phyloP scores from a whole-genome alignment of 1,140 invertebrate genomes.

The Heliconius hermathena region DNA sequence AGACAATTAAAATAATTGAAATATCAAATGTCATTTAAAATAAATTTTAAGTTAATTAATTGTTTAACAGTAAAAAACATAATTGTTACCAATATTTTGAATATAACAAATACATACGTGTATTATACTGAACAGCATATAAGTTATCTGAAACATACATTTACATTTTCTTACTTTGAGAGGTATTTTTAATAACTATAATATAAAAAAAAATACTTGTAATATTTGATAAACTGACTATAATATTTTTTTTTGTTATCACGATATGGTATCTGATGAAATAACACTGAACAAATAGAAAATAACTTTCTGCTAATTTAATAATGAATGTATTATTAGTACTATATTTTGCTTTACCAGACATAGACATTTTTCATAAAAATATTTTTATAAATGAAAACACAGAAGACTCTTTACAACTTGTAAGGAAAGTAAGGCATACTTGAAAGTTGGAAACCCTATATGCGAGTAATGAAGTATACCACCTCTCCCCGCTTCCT shows the following conservation, averaged over 20 bases:
- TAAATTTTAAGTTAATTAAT: too few relatives aligned
- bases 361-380: neutral
- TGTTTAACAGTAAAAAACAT: too few relatives aligned
- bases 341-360: too few relatives aligned
- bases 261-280: neutral
- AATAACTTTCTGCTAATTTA: neutral
- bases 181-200: too few relatives aligned
- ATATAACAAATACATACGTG: too few relatives aligned
- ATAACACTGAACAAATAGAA: neutral
- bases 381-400: neutral
- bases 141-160: neutral
- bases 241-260: too few relatives aligned
- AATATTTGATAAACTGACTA: too few relatives aligned
- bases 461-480: constrained; percentile 75
- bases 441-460: neutral
- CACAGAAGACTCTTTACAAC: neutral
- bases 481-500: constrained; percentile 72
- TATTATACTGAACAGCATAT: too few relatives aligned
- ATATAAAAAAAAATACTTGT: neutral
- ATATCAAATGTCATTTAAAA: too few relatives aligned
- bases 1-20: too few relatives aligned
- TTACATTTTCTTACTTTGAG: too few relatives aligned
- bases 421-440: neutral
- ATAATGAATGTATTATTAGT: neutral
- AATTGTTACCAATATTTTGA: too few relatives aligned